Conservation (phyloP, 2,888 invertebrate genomes). For the Cephonodes hylas region DNA sequence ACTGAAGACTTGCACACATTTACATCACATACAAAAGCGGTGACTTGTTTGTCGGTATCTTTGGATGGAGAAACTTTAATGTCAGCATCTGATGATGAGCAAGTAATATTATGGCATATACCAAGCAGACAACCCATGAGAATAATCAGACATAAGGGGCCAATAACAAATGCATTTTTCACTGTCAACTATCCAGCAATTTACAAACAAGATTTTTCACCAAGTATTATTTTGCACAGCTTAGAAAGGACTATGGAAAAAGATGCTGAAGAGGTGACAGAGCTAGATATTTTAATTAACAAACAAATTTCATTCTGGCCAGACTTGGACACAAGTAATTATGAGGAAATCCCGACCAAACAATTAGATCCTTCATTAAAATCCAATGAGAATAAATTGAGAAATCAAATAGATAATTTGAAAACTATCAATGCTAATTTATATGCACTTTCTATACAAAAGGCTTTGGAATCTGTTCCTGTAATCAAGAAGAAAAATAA, state of each 20-base stretch:
- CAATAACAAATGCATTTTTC: constrained; percentile 86
- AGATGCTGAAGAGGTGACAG: constrained; percentile 67
- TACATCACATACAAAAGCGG: constrained; percentile 84
- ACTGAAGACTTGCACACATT: constrained; percentile 80
- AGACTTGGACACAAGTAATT: constrained; percentile 28
- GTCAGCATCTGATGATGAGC: constrained; percentile 88
- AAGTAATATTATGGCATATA: constrained; percentile 91
- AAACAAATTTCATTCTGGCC: constrained; percentile 71
- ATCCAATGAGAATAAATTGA: constrained; percentile 51
- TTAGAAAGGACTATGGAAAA: constrained; percentile 84
- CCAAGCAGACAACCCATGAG: constrained; percentile 87
- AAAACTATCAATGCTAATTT: constrained; percentile 82
- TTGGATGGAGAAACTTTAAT: constrained; percentile 85
- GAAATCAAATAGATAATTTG: constrained; percentile 76
- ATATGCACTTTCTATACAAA: constrained; percentile 77
- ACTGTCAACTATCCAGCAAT: constrained; percentile 82
- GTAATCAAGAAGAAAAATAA: constrained; percentile 30
- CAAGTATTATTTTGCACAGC: constrained; percentile 79
- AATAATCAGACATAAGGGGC: constrained; percentile 86
- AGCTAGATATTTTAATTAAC: constrained; percentile 63
- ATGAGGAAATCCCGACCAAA: constrained; percentile 33
- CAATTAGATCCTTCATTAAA: constrained; percentile 49
- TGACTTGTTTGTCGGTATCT: constrained; percentile 88
- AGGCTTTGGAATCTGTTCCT: constrained; percentile 54
- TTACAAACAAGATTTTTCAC: constrained; percentile 80